Evolutionary conservation across 2,113 vertebrate genomes (phyloP), one percentile per base, ranked within the genome.

Genomic region (Hymenochirus boettgeri): DNA sequence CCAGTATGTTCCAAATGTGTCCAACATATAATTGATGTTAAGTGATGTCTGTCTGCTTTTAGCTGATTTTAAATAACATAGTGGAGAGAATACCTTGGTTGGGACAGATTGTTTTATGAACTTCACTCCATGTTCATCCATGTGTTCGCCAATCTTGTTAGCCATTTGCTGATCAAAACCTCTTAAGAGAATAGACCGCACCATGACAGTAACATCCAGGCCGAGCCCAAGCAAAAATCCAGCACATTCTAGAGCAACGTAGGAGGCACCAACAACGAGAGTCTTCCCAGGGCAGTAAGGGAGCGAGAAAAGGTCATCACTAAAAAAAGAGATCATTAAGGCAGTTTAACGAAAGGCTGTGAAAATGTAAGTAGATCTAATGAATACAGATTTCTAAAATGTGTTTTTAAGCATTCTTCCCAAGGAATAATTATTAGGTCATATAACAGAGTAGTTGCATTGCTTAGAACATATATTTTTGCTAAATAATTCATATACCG

Each of bases 221-320:
- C 90, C 87, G 22, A 92, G 80, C 5, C 89, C 89, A 3, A 75
- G 79, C 70, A 92, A 86, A 77, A 93, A 90, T 8, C 89, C 89
- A 8, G 90, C 89, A 39, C 85, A 90, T 70, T 92, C 89, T 70
- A 92, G 70, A 25, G 88, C 91, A 2, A 90, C 92, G 2, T 89
- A 87, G n/a, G 90, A 87, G 15, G 88, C 89, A 25, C 91, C 90
- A 11, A 93, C 75, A 24, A 94, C 88, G 58, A 93, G 80, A 15
- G 90, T 93, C 71, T 85, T 85, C 3, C 89, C 81, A 7, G 86
- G 90, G 45, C 85, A 88, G 69, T 86, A 87, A 61, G 83, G 75
- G 70, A 91, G 74, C 31, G 89, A 91, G 78, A 93, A 91, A 26
- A 93, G 82, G 23, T 92, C 90, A 70, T 93, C 90, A 52, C 91